A percentile compares a stretch with the other conserved stretches of the same genome.
Evolutionary conservation across 2,888 invertebrate species (phyloP).

Genomic region (Mythimna loreyi): DNA sequence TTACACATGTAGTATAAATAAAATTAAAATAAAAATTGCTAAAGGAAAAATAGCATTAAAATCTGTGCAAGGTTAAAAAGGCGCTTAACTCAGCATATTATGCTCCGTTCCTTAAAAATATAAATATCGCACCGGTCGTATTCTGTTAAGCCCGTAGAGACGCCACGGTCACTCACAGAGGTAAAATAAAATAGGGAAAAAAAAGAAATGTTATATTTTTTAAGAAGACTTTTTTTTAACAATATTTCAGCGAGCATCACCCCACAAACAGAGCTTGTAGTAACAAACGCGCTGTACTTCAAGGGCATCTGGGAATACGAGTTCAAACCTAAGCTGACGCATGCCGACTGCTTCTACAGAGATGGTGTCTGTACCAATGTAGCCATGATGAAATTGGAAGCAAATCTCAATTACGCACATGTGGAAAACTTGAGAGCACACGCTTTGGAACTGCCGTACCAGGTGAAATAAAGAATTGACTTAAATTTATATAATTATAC

Average conservation of each 20-base stretch:
- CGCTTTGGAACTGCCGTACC: slow-evolving; percentile 92
- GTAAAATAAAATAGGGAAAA: no score
- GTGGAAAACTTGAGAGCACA: slow-evolving; percentile 91
- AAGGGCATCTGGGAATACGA: slow-evolving; percentile 91
- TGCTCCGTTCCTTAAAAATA: no score
- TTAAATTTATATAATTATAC: no score
- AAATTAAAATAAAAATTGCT: no score
- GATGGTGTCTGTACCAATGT: slow-evolving; percentile 85
- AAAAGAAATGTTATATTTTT: background rate
- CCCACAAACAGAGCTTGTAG: slow-evolving; percentile 86
- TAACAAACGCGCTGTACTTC: slow-evolving; percentile 93
- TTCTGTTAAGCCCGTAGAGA: no score
- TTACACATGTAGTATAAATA: no score
- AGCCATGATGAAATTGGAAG: slow-evolving; percentile 91
- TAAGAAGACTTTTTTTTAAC: background rate
- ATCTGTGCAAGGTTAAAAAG: no score
- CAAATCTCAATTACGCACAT: slow-evolving; percentile 90
- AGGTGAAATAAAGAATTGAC: slow-evolving; percentile 80
- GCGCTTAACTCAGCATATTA: no score
- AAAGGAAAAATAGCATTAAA: no score
- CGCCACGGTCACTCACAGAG: no score
- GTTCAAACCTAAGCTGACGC: slow-evolving; percentile 89
- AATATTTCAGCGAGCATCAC: slow-evolving; percentile 82
- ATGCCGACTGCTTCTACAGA: slow-evolving; percentile 88
- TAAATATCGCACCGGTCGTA: no score